phyloP scores from a whole-genome alignment of 2,797 vertebrate species.

The Bovichtus diacanthus region DNA sequence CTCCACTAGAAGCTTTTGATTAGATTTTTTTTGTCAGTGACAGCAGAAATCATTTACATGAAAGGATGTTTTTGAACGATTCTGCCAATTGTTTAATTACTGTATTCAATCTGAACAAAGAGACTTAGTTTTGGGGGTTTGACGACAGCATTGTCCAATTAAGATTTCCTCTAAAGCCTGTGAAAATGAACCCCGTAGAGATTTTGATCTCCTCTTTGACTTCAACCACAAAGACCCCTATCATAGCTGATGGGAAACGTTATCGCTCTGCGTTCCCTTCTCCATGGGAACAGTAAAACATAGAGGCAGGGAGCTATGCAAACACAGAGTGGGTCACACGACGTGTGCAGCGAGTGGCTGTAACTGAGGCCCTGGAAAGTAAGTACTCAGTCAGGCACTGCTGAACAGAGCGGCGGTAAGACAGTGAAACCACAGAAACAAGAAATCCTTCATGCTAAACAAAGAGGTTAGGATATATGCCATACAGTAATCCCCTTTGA shows the following conservation, averaged over 20 bases:
- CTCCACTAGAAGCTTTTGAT: constrained; percentile 4
- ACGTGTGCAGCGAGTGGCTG: constrained; percentile 39
- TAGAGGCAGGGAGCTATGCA: constrained; percentile 40
- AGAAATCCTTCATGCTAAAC: constrained; percentile 41
- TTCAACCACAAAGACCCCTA: constrained; percentile 28
- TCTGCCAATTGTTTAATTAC: constrained; percentile 20
- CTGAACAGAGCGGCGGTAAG: constrained; percentile 26
- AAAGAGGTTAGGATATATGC: constrained; percentile 56
- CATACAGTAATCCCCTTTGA: constrained; percentile 72
- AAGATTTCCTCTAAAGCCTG: constrained; percentile 21
- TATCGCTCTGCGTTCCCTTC: constrained; percentile 53
- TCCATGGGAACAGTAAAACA: constrained; percentile 71
- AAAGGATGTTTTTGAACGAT: not conserved
- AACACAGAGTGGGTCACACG: constrained; percentile 53
- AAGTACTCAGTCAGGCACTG: constrained; percentile 49
- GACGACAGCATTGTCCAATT: constrained; percentile 2
- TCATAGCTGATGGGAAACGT: constrained; percentile 49
- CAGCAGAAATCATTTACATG: constrained; percentile 11
- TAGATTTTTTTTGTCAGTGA: not conserved
- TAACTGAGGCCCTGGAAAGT: constrained; percentile 57
- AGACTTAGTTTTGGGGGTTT: not conserved
- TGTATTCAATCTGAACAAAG: not conserved
- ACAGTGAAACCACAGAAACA: constrained; percentile 27
- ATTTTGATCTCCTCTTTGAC: constrained; percentile 22
- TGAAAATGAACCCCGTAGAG: constrained; percentile 7